Evolutionary conservation across 1,140 invertebrate genomes (phyloP), one percentile per base, ranked within the genome.

Genomic region (Lepidotrigona ventralis): DNA sequence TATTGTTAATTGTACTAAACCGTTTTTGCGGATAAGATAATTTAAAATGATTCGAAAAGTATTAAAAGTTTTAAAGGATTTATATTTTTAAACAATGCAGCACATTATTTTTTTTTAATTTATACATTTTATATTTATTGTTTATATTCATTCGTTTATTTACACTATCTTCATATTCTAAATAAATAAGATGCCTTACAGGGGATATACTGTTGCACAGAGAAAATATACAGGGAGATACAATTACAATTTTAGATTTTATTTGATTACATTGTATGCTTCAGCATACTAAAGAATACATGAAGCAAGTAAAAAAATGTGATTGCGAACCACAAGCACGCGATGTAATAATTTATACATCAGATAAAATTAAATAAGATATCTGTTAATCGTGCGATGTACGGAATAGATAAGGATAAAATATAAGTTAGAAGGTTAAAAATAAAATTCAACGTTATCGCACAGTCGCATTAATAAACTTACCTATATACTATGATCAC

Each of bases 401-500:
- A 72, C 17, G 53, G 74, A 79, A 73, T 82, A 71, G 66, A 80
- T 75, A 82, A 58, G 79, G 86, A 81, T 87, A 79, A 81, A 76
- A 84, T 79, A 80, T 85, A 90, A 89, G 83, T 88, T 81, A 88
- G 5, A 85, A 72, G 79, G 70, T 86, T 71, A 66, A 70, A 90
- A 86, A 77, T 80, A 82, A 86, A 85, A 86, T 88, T 72, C 39
- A 87, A 84, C 4, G 76, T 87, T 68, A 88, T 82, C 83, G 83
- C 84, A 87, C 80, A 69, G 76, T 86, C 72, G 63, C 84, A 88
- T 74, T 88, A 88, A 91, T 91, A 89, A 93, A 93, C 89, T 94
- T 92, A 93, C 88, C 90, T 93, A 93, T 90, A 90, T 80, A 79
- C 92, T 93, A 94, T 92, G 91, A 94, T 94, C 93, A 94, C 93